Evolutionary conservation across 2,888 invertebrate genomes (phyloP).

Genomic region (Rhagium mordax): DNA sequence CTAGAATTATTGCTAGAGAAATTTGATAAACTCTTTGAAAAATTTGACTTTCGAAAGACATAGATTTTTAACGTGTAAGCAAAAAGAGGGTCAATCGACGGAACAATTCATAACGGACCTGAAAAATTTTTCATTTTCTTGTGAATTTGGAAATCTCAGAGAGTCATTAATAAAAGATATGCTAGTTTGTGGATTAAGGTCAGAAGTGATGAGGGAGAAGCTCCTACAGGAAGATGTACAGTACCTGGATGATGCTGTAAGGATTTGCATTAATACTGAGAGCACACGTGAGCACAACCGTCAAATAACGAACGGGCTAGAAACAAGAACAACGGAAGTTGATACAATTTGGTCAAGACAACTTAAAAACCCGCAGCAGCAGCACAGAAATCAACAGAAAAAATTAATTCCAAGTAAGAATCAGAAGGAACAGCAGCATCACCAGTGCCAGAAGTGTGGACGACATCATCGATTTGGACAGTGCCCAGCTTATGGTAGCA

Average conservation of each 20-base stretch:
- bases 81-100: conserved; percentile 5
- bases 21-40: too few species aligned
- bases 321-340: not conserved
- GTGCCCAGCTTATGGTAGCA: conserved; percentile 35
- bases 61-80: too few species aligned
- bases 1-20: too few species aligned
- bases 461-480: conserved; percentile 27
- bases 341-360: not conserved
- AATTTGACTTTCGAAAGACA: too few species aligned
- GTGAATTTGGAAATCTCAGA: too few species aligned
- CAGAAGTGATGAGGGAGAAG: conserved; percentile 37
- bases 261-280: conserved; percentile 42
- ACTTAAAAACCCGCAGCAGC: not conserved
- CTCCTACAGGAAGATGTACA: conserved; percentile 26
- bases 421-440: not conserved
- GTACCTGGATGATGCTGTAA: conserved; percentile 43
- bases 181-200: conserved; percentile 35
- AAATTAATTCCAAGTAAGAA: not conserved
- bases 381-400: not conserved
- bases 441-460: conserved; percentile 30
- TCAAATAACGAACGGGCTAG: not conserved
- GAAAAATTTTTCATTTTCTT: conserved; percentile 33
- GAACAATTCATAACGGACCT: conserved; percentile 38
- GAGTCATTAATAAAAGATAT: conserved; percentile 34
- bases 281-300: conserved; percentile 25